A percentile compares a stretch with the other conserved stretches of the same genome.
phyloP scores from a whole-genome alignment of 2,113 vertebrate genomes.

The Gadus macrocephalus region DNA sequence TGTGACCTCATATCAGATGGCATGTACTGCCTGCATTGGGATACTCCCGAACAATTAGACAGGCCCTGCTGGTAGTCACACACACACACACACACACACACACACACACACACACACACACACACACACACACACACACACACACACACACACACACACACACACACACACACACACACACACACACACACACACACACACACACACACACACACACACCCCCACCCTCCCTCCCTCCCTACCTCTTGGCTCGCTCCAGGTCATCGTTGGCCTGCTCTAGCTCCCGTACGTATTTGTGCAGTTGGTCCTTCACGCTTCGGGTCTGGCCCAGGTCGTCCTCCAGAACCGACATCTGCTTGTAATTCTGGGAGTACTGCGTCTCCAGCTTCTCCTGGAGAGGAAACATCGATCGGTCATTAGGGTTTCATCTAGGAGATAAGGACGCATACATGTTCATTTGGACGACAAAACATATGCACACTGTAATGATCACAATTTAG shows the following conservation, averaged over 20 bases:
- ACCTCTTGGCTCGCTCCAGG: slow-evolving; percentile 93
- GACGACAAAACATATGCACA: too few relatives aligned
- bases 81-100: too few relatives aligned
- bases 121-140: neutral
- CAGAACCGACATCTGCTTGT: slow-evolving; percentile 92
- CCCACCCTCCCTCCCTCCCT: neutral
- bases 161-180: slow-evolving; percentile 5
- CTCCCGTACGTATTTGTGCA: slow-evolving; percentile 95
- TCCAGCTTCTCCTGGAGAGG: slow-evolving; percentile 87
- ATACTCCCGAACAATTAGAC: too few relatives aligned
- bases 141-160: slow-evolving; percentile 6
- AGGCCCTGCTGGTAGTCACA: too few relatives aligned
- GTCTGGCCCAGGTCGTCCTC: slow-evolving; percentile 95
- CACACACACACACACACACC: neutral
- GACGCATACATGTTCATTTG: too few relatives aligned
- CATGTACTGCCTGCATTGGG: too few relatives aligned
- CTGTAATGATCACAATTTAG: too few relatives aligned
- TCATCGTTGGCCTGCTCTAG: slow-evolving; percentile 97
- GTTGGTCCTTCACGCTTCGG: slow-evolving; percentile 91
- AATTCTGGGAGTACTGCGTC: slow-evolving; percentile 91
- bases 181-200: slow-evolving; percentile 3
- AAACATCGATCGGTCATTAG: neutral
- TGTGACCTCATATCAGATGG: too few relatives aligned
- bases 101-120: too few relatives aligned
- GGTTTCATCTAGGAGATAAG: neutral